Evolutionary conservation across 2,797 vertebrate genomes (phyloP).

Genomic region (Tangara arthus): DNA sequence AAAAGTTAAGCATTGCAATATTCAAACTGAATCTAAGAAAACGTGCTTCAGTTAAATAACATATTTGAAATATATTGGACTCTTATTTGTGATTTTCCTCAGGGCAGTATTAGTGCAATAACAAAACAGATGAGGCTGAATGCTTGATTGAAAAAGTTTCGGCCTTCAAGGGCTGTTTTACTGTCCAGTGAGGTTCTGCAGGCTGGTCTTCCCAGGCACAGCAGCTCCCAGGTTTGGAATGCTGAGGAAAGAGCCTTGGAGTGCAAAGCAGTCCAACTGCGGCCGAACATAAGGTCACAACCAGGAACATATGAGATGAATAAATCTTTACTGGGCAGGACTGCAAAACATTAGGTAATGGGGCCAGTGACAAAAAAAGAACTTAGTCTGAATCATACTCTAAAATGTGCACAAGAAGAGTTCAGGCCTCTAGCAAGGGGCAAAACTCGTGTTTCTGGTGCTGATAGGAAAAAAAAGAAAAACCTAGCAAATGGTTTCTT

Average conservation of each 20-base stretch:
- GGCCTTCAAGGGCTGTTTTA: background rate
- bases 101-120: background rate
- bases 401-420: background rate
- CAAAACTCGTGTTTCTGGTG: background rate
- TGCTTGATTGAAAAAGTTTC: background rate
- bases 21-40: background rate
- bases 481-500: background rate
- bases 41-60: background rate
- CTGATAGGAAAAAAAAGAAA: background rate
- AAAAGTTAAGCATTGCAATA: background rate
- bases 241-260: background rate
- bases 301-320: constrained; percentile 52
- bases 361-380: constrained; percentile 35
- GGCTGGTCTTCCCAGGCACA: background rate
- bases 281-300: constrained; percentile 54
- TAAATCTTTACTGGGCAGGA: constrained; percentile 49
- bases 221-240: background rate
- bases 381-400: constrained; percentile 14
- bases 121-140: background rate
- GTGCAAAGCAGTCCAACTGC: background rate
- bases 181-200: background rate
- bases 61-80: background rate
- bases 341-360: constrained; percentile 60
- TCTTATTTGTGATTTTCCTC: background rate
- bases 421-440: background rate